Evolutionary conservation across 2,797 vertebrate genomes (phyloP), one percentile per base, ranked within the genome.

Genomic region (Eupleurogrammus muticus): DNA sequence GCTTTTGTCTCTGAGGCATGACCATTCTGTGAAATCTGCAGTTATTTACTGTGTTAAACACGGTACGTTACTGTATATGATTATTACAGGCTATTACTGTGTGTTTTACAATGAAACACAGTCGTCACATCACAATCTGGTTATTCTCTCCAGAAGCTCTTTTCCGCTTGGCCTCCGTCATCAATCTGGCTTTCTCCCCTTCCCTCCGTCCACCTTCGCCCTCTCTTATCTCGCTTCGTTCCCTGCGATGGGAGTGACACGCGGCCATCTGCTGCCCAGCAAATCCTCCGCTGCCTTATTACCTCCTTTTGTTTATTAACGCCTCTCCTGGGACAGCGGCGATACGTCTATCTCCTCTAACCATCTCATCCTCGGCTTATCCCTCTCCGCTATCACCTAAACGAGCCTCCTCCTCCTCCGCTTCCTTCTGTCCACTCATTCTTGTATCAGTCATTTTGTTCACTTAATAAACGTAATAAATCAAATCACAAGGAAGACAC

Each of bases 201-300:
- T 63, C 47, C 54, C 55, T 53, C 57, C 2, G 1, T 66, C 50
- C 48, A 36, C 63, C 35, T 65, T 60, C 59, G 2, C 5, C 23
- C 53, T 34, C 36, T 63, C 62, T 69, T 56, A 74, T 70, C 56
- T 73, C 53, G n/a, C 56, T 59, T 86, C 54, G 58, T 87, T 81
- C 59, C 65, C 19, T n/a, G 63, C 47, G 79, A 82, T 69, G 61
- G 70, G 46, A 74, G 73, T 85, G 88, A 90, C 76, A 87, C 21
- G 38, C 62, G 64, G 73, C 90, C 90, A 90, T 92, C 90, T 93
- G 91, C 84, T 84, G 77, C 83, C 62, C 74, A 38, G 76, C 73
- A 85, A 87, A 81, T 85, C 83, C 82, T 72, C 81, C 67, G 63
- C 78, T 76, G 62, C 79, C 83, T 88, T 82, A 87, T 90, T 88